Evolutionary conservation across 2,888 invertebrate genomes (phyloP).

Genomic region (Eupeodes latifasciatus): DNA sequence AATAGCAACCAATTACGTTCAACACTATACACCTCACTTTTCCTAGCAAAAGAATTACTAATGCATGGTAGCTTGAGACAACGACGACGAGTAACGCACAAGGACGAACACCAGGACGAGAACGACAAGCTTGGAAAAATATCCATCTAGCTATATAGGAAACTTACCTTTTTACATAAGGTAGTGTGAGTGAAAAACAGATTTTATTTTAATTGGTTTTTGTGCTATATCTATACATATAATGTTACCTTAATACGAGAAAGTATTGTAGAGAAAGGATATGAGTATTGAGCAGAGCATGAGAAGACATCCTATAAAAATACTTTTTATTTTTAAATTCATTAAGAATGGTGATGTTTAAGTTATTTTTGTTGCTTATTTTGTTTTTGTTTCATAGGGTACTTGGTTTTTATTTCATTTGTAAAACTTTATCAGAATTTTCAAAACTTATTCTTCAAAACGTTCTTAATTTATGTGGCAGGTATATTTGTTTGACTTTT

Average conservation of each 20-base stretch:
- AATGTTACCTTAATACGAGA: neutral
- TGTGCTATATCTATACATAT: neutral
- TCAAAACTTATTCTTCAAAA: neutral
- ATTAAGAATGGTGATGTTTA: neutral
- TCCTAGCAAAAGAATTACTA: slow-evolving; percentile 25
- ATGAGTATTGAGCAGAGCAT: too few relatives aligned
- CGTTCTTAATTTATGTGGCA: too few relatives aligned
- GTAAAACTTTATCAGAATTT: neutral
- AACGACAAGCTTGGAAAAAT: neutral
- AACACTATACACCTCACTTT: slow-evolving; percentile 21
- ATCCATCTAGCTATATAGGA: too few relatives aligned
- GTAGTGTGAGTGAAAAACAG: neutral
- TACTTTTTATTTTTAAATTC: neutral
- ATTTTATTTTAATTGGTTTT: slow-evolving; percentile 68
- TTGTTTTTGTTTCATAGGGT: too few relatives aligned
- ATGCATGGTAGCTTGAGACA: slow-evolving; percentile 35
- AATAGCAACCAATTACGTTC: slow-evolving; percentile 68
- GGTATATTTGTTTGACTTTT: too few relatives aligned
- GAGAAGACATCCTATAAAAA: neutral
- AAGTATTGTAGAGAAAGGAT: too few relatives aligned
- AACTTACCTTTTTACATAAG: too few relatives aligned
- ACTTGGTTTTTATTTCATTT: neutral
- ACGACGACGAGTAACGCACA: neutral
- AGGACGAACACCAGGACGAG: too few relatives aligned
- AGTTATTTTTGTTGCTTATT: neutral